Conservation (phyloP, 1,140 invertebrate species). For the Scylla paramamosain region DNA sequence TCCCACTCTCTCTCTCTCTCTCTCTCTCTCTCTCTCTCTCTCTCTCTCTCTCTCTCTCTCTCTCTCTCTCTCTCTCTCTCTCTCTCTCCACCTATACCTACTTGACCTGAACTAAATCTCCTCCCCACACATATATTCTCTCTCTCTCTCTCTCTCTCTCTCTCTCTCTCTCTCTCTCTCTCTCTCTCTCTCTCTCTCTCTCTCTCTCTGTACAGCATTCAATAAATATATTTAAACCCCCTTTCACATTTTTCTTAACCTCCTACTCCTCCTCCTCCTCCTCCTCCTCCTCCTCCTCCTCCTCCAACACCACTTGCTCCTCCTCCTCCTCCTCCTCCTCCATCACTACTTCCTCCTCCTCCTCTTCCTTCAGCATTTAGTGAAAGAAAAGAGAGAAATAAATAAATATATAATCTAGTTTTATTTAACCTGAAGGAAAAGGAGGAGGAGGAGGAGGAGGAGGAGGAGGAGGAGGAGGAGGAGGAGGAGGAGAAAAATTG, state of each 20-base stretch:
- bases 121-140: neutral
- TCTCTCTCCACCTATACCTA: neutral
- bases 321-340: neutral
- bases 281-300: neutral
- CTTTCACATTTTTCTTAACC: neutral
- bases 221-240: no score
- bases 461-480: no score
- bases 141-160: neutral
- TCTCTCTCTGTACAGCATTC: neutral
- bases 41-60: neutral
- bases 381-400: neutral
- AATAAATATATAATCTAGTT: neutral
- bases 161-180: constrained; percentile 17
- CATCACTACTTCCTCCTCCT: neutral
- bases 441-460: neutral
- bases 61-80: neutral
- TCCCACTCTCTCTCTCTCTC: neutral
- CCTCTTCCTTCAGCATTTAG: neutral
- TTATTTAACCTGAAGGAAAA: neutral
- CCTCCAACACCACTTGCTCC: no score
- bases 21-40: neutral
- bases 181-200: neutral
- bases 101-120: neutral
- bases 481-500: no score
- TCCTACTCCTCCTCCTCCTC: neutral